These are phyloP conservation scores for Triops cancriformis DNA, from an alignment of 1,140 invertebrate genomes.

Conservation along the genomic window DNA sequence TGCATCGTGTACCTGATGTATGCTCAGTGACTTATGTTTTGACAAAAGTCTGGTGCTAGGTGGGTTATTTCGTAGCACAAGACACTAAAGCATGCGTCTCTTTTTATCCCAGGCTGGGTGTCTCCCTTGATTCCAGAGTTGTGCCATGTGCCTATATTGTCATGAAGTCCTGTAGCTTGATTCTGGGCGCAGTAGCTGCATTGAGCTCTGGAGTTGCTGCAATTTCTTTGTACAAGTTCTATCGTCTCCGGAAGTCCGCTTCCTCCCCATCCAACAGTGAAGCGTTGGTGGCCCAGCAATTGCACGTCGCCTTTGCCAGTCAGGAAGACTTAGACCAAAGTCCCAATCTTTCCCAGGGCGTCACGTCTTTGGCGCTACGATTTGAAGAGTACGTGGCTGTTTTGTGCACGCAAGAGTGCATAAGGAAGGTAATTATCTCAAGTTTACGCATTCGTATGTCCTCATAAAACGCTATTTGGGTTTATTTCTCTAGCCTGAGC, in stretches of 20 bases:
- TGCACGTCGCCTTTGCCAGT: neutral
- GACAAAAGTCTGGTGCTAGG: too few relatives aligned
- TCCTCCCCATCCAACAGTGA: neutral
- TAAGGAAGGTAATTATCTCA: neutral
- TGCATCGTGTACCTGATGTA: neutral
- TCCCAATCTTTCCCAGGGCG: neutral
- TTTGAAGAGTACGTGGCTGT: neutral
- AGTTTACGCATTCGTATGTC: neutral
- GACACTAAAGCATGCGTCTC: neutral
- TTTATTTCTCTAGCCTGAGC: neutral
- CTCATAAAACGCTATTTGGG: neutral
- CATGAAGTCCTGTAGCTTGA: constrained; percentile 3
- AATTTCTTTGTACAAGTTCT: neutral
- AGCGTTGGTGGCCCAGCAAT: neutral
- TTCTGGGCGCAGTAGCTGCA: neutral
- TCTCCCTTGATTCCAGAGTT: neutral
- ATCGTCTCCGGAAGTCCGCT: neutral
- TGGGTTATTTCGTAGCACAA: too few relatives aligned
- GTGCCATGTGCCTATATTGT: constrained; percentile 4
- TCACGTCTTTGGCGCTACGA: neutral
- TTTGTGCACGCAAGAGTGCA: neutral
- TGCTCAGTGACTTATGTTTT: too few relatives aligned
- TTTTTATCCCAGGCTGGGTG: neutral
- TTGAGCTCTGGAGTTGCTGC: constrained; percentile 7
- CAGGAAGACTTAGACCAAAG: constrained; percentile 1